phyloP scores from a whole-genome alignment of 2,113 vertebrate species.

The Polypterus senegalus region DNA sequence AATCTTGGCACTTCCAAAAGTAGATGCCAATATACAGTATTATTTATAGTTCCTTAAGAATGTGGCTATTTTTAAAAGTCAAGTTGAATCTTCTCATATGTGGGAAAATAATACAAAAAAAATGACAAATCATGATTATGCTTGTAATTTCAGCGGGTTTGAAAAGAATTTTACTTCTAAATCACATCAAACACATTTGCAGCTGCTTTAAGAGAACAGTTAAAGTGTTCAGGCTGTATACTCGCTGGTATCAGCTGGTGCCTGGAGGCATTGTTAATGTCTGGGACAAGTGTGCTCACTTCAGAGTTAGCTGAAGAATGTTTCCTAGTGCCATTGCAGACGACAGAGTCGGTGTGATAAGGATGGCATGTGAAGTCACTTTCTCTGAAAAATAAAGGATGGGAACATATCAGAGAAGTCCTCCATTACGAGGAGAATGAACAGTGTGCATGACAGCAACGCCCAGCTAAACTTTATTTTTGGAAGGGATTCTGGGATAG shows the following conservation, averaged over 20 bases:
- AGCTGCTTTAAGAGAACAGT: slow-evolving; percentile 24
- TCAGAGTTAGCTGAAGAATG: background rate
- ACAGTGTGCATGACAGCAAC: slow-evolving; percentile 15
- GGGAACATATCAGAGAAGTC: slow-evolving; percentile 10
- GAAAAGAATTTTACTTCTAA: background rate
- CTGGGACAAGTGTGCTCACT: slow-evolving; percentile 11
- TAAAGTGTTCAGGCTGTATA: slow-evolving; percentile 21
- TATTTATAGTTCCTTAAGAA: too few relatives aligned
- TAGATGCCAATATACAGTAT: too few relatives aligned
- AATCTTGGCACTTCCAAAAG: too few relatives aligned
- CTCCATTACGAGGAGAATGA: slow-evolving; percentile 17
- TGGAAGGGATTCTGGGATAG: slow-evolving; percentile 29
- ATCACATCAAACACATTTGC: slow-evolving; percentile 20
- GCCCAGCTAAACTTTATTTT: slow-evolving; percentile 21
- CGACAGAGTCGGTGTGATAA: background rate
- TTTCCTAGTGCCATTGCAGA: slow-evolving; percentile 10
- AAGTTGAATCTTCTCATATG: too few relatives aligned
- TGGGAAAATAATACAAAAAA: too few relatives aligned
- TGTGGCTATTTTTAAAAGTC: too few relatives aligned
- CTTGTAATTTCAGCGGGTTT: too few relatives aligned
- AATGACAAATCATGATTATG: too few relatives aligned
- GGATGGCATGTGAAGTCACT: slow-evolving; percentile 1
- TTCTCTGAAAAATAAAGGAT: background rate
- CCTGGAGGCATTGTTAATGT: slow-evolving; percentile 23
- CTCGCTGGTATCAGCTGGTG: slow-evolving; percentile 27